Evolutionary conservation across 2,888 invertebrate species (phyloP), one percentile per base, ranked within the genome.

Genomic region (Drepanosiphum platanoidis): DNA sequence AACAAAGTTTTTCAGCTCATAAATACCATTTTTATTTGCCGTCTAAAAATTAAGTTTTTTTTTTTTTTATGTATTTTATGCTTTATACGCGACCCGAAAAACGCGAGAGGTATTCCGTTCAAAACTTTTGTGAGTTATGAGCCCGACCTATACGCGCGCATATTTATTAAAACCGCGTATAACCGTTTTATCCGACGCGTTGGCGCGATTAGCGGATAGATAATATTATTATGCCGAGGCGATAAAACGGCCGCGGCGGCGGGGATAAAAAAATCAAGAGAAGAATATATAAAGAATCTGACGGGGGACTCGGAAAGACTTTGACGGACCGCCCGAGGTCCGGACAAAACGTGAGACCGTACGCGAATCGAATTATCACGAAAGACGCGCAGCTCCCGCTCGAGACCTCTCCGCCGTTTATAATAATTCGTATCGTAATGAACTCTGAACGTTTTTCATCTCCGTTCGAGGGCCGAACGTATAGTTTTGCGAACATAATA

Each of bases 31-130:
- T 70, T 81, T 81, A 71, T 81, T 81, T 71, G 71, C 71, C 30
- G 46, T 81, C 71, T 71, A 71, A 81, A 81, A 81, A 81, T 81
- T 58, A 81, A 81, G 58, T 82, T 82, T 82, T 61, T n/a, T n/a
- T n/a, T n/a, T n/a, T n/a, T n/a, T n/a, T n/a, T n/a, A n/a, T n/a
- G n/a, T n/a, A n/a, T n/a, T n/a, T 72, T n/a, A 36, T 70, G 71
- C 72, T 30, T 34, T 27, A 27, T 36, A 34, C n/a, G 52, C 34
- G n/a, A 46, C 58, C n/a, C 15, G 11, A 71, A 81, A 71, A 81
- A 81, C 30, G 15, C 32, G 22, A 30, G 22, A 30, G 52, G 52
- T 58, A 22, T 71, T 27, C 58, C 58, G 30, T 70, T 46, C 52
- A 58, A 81, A 81, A 70, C 36, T 81, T 81, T 81, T 70, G 7